phyloP scores from a whole-genome alignment of 1,140 invertebrate species.

The Cydia amplana region DNA sequence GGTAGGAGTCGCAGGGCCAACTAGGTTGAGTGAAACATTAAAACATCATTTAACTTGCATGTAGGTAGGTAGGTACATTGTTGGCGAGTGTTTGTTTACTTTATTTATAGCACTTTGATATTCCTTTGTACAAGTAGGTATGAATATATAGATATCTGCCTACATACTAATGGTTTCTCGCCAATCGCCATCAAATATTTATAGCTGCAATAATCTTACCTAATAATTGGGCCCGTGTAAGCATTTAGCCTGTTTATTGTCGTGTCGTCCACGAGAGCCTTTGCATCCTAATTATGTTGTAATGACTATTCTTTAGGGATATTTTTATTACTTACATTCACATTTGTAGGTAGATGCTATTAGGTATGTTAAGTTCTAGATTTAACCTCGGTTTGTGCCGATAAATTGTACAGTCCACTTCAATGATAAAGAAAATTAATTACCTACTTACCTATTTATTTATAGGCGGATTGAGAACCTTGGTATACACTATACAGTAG shows the following conservation, averaged over 20 bases:
- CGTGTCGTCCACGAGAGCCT: too few relatives aligned
- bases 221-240: too few relatives aligned
- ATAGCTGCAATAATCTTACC: too few relatives aligned
- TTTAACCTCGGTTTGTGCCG: not conserved
- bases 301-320: too few relatives aligned
- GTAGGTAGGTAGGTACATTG: not conserved
- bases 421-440: constrained; percentile 7
- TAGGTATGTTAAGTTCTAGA: not conserved
- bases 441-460: constrained; percentile 1
- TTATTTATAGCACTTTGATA: constrained; percentile 15
- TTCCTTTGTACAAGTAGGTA: not conserved
- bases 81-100: constrained; percentile 6
- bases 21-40: constrained; percentile 7
- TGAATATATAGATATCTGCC: not conserved
- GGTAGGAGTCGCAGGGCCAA: not conserved
- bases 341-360: not conserved
- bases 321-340: too few relatives aligned
- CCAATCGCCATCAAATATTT: too few relatives aligned
- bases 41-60: not conserved
- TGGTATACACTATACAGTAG: not conserved
- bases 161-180: not conserved
- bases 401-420: constrained; percentile 16
- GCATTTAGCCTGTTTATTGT: too few relatives aligned
- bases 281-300: too few relatives aligned
- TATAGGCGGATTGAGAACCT: not conserved